Evolutionary conservation across 2,113 vertebrate species (phyloP), one percentile per base, ranked within the genome.

Genomic region (Nesospiza acunhae): DNA sequence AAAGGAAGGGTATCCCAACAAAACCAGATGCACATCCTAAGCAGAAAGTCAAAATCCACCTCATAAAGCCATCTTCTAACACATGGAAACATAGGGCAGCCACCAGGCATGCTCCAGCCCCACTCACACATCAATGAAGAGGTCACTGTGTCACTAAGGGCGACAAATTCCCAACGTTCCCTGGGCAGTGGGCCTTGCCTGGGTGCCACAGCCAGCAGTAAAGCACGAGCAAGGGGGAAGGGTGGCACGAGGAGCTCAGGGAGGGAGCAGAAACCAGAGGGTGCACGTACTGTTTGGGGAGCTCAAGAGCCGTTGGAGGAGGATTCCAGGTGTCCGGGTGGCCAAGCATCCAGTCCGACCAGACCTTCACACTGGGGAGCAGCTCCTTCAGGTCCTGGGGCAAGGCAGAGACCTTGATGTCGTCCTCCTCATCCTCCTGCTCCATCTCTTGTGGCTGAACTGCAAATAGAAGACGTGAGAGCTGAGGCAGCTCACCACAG

Each of bases 281-380:
- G 64, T 50, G 46, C 60, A 98, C 98, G 81, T 97, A 98, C 98
- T 97, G 96, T 87, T 97, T 97, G 76, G 98, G 97, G 64, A 98
- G 97, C 91, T 98, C 97, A 8, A 98, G 96, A 59, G 97, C 97
- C 30, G 96, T 98, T 3, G 99, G 99, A 23, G 99, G 99, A 79
- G 99, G 99, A 94, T 99, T 99, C 99, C 99, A 99, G 92, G 98
- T 98, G 66, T 99, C 99, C 9, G 99, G 98, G 90, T 99, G 99
- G 62, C 99, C 99, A 30, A 99, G 98, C 99, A 99, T 99, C 99
- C 99, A 99, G 94, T 99, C 99, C 2, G 99, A 99, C 99, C 99
- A 99, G 68, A 99, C 99, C 96, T 99, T 99, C 93, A 99, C 98
- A 55, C 98, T 99, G 90, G 99, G 99, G 27, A 99, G 98, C 24